Conservation (phyloP, 1,140 invertebrate genomes). For the Calliphora vicina region DNA sequence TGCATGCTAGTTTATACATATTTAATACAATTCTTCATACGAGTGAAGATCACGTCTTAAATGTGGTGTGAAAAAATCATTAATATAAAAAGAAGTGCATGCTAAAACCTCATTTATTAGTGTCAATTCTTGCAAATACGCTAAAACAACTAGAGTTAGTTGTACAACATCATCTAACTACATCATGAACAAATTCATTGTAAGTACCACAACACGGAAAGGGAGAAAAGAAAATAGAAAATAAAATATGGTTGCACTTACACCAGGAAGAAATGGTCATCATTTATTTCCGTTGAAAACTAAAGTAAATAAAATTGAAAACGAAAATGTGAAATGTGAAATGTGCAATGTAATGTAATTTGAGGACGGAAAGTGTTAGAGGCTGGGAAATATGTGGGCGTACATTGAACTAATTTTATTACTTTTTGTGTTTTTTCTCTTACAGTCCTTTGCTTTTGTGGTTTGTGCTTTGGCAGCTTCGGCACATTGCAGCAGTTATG, state of each 20-base stretch:
- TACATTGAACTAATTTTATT: background rate
- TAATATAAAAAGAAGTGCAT: slow-evolving; percentile 25
- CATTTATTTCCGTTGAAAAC: background rate
- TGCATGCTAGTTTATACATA: background rate
- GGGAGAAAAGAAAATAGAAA: background rate
- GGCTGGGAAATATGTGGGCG: too few relatives aligned
- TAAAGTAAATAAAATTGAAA: background rate
- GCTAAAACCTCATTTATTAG: slow-evolving; percentile 10
- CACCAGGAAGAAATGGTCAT: background rate
- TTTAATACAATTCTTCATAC: background rate
- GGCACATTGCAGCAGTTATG: slow-evolving; percentile 39
- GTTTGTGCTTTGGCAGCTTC: slow-evolving; percentile 17
- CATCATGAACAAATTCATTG: slow-evolving; percentile 20
- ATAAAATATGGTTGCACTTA: background rate
- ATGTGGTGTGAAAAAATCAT: background rate
- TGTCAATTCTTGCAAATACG: background rate
- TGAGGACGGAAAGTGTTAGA: background rate
- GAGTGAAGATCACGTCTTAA: slow-evolving; percentile 23
- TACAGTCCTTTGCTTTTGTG: slow-evolving; percentile 31
- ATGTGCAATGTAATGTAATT: background rate
- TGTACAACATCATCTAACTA: background rate
- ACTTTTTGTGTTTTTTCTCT: background rate
- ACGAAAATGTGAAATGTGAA: too few relatives aligned
- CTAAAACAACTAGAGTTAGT: background rate
- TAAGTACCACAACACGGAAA: background rate